Conservation (phyloP, 2,113 vertebrate species). For the Gobius niger region DNA sequence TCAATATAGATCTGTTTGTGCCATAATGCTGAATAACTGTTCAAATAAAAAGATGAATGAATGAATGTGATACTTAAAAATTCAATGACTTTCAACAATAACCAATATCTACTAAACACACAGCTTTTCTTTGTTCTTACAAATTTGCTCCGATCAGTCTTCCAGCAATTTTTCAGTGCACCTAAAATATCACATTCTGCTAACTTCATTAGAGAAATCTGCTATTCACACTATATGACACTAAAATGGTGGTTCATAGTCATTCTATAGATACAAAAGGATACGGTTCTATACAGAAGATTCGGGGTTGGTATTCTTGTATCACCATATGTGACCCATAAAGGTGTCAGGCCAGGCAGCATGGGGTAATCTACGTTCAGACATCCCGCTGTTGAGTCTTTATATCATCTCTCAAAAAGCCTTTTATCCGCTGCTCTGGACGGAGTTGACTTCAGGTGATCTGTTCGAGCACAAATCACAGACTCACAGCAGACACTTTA, state of each 20-base stretch:
- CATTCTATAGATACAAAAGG: slow-evolving; percentile 42
- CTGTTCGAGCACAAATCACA: not conserved
- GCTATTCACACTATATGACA: too few species aligned
- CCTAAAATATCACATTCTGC: too few species aligned
- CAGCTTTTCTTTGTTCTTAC: too few species aligned
- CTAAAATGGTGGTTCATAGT: slow-evolving; percentile 33
- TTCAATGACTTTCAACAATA: too few species aligned
- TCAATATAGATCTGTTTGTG: too few species aligned
- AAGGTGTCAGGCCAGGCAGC: slow-evolving; percentile 61
- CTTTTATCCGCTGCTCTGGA: slow-evolving; percentile 20
- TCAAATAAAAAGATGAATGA: too few species aligned
- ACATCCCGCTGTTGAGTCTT: slow-evolving; percentile 19
- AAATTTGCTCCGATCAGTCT: too few species aligned
- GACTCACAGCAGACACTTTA: slow-evolving; percentile 3
- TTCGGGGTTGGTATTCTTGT: slow-evolving; percentile 31
- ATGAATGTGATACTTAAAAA: too few species aligned
- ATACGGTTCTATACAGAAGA: slow-evolving; percentile 22
- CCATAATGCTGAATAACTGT: too few species aligned
- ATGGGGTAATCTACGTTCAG: slow-evolving; percentile 40
- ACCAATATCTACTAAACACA: too few species aligned
- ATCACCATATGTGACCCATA: slow-evolving; percentile 57
- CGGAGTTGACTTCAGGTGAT: slow-evolving; percentile 11
- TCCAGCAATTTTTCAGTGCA: too few species aligned
- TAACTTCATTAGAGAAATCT: too few species aligned
- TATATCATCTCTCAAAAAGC: slow-evolving; percentile 21